phyloP scores from a whole-genome alignment of 23 tunicate genomes.

The Ciona savignyi region DNA sequence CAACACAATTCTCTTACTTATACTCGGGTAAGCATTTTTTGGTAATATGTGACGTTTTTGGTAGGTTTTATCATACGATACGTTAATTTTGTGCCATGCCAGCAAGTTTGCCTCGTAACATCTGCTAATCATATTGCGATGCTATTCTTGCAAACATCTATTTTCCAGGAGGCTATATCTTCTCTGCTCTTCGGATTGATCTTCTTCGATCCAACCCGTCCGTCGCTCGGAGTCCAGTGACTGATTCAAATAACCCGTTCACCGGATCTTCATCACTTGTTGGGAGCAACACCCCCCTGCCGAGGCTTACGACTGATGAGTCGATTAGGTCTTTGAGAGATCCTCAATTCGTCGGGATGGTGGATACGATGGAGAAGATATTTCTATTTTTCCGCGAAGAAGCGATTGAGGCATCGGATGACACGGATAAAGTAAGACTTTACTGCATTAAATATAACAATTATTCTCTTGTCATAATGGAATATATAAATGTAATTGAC shows the following conservation, averaged over 20 bases:
- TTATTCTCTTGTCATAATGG: no score
- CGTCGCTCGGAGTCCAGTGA: constrained; percentile 11
- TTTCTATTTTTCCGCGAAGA: constrained; percentile 71
- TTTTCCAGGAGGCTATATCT: constrained; percentile 6
- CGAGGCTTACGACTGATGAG: not conserved
- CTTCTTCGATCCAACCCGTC: constrained; percentile 3
- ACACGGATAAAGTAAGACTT: constrained; percentile 22
- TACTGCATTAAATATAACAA: no score
- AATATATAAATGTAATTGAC: no score
- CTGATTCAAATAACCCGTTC: not conserved
- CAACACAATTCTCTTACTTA: not conserved
- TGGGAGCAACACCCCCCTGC: constrained; percentile 1
- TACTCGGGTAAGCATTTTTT: not conserved
- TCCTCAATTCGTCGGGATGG: constrained; percentile 62
- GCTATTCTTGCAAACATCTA: no score
- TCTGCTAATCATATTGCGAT: no score
- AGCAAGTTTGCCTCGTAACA: no score
- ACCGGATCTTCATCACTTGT: not conserved
- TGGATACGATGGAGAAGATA: constrained; percentile 46
- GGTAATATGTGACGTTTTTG: no score
- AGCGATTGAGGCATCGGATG: constrained; percentile 27
- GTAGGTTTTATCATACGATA: no score
- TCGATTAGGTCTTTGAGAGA: constrained; percentile 5
- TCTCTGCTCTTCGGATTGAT: constrained; percentile 1
- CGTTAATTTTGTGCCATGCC: no score